Base-by-base conservation (phyloP, 1,140 invertebrate species). In the Drosophila suzukii region DNA sequence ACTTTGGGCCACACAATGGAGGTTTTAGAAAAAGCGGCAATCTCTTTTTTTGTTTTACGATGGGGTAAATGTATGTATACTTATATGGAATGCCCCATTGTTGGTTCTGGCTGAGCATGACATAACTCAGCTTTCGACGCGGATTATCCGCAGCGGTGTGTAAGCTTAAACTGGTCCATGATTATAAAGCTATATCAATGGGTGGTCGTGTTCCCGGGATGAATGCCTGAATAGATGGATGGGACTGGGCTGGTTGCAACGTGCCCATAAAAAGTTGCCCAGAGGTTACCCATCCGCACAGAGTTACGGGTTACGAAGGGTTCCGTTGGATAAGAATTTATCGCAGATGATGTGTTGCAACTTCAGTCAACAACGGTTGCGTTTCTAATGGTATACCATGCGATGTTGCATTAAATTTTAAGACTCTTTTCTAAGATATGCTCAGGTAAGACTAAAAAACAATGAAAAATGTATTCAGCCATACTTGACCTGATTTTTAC, bases 111-210 rank as follows among this genome's bases (percentile, higher is more conserved):
- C 51, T 67, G 72, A 46, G 71, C 43, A 60, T 76, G 76, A 73
- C 72, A 83, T 65, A 78, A 82, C 79, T 81, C 75, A 50, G 71
- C 71, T 79, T 72, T 83, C 51, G 65, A 20, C 43, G 38, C 63
- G 59, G 72, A 80, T 80, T 63, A 84, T 84, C 81, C 81, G 65
- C 59, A 72, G 61, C 61, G 57, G 53, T 24, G 79, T 51, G 43
- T 49, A 62, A 79, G 81, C 81, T 65, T 49, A 58, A 70, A 75
- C 68, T 73, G 51, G 67, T 47, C 65, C 51, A 59, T 61, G 62
- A 82, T 78, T 68, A 58, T 24, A 12, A 41, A 46, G 46, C 27
- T 39, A 66, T 39, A 20, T 39, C 60, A 53, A 66, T 66, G 44
- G 71, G 71, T 47, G 71, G 73, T 75, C 53, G 32, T 47, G 24